Base-by-base conservation (phyloP, 2,113 vertebrate species). In the Epinephelus cyanopodus region DNA sequence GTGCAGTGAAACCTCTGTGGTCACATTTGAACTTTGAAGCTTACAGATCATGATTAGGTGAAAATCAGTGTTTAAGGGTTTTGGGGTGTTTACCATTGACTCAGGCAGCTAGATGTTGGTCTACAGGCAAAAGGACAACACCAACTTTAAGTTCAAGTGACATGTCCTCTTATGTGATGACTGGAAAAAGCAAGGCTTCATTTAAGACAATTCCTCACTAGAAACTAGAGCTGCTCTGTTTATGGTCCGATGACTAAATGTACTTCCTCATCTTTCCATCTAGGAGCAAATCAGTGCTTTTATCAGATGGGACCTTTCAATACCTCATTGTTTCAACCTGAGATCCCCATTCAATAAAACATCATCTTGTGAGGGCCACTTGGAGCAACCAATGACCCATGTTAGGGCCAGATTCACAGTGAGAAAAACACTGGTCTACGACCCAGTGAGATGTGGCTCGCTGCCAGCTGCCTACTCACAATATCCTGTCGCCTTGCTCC, bases 391-490 rank as follows among this genome's bases (percentile, higher is more conserved):
- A 79, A 67, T 82, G 79, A 89, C 60, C 77, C 83, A 71, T 87
- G 77, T 73, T 68, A 58, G 74, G 61, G 68, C 65, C 69, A 77
- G 54, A 83, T 66, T 77, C 69, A 76, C 75, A 74, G 76, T 81
- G 81, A 87, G 76, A 89, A 87, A 88, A 92, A 86, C 83, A 77
- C 52, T 84, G 71, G 57, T 87, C 76, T 82, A 70, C 37, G 53
- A 89, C 77, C 71, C 75, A 60, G 60, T 85, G 87, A 68, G 69
- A 88, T 39, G 66, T 85, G 85, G 86, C 84, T 83, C 14, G 2
- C 52, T 83, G 84, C 86, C 87, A 90, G 80, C 84, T 81, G 74
- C 85, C 83, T 74, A 68, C 75, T 88, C 83, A 74, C 81, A 82
- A 70, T 82, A 74, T 81, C 69, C 58, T 47, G 58, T 67, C 8